Percentiles rank a stretch among this genome's conserved stretches.
Conservation (phyloP, 1,140 invertebrate genomes). For the Stegodyphus dumicola region DNA sequence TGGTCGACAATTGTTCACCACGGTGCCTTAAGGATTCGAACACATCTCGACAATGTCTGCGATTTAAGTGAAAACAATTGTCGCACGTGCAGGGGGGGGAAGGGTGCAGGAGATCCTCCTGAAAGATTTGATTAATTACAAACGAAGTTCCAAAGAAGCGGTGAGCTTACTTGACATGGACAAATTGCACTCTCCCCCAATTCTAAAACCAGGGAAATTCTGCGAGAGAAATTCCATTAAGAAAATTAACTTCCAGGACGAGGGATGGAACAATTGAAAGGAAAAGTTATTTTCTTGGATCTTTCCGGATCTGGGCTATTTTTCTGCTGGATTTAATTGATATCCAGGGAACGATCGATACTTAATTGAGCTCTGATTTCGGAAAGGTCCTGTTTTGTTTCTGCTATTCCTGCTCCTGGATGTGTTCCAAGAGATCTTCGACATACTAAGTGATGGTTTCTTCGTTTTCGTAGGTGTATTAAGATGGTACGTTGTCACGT, state of each 20-base stretch:
- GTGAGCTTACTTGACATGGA: conserved; percentile 27
- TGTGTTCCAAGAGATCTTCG: conserved; percentile 10
- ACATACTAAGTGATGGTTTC: too few species aligned
- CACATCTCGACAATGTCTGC: background rate
- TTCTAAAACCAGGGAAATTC: conserved; percentile 8
- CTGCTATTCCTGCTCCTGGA: conserved; percentile 4
- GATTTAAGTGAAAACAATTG: conserved; percentile 52
- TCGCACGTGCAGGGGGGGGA: background rate
- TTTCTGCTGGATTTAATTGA: conserved; percentile 52
- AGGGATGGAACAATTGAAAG: conserved; percentile 48
- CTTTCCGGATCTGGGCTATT: conserved; percentile 29
- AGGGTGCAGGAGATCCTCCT: background rate
- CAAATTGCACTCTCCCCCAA: conserved; percentile 38
- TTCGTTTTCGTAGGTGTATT: too few species aligned
- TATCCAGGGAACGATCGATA: conserved; percentile 48
- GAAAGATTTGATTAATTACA: conserved; percentile 48
- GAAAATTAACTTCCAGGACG: conserved; percentile 51
- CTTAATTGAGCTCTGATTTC: conserved; percentile 54
- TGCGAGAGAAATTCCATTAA: conserved; percentile 49
- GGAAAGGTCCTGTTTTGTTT: conserved; percentile 32
- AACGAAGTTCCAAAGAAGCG: conserved; percentile 46
- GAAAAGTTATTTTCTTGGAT: conserved; percentile 48
- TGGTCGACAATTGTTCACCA: background rate
- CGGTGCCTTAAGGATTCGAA: background rate
- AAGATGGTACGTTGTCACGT: too few species aligned